Base-by-base conservation (phyloP, 2,888 invertebrate genomes). In the Dasypogon diadema region DNA sequence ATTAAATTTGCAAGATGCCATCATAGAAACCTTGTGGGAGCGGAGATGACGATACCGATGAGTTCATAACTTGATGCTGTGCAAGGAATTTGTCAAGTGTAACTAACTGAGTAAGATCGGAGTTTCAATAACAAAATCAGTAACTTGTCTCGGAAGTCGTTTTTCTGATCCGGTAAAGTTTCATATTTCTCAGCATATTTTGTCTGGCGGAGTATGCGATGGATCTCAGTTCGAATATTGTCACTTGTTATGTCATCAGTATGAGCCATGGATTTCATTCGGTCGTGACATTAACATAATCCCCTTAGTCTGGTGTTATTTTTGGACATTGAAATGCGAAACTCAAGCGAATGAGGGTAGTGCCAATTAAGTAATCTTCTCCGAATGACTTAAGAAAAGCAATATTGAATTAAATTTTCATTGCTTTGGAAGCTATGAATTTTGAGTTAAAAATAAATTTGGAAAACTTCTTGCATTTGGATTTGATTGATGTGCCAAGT, bases 51-150 rank as follows among this genome's bases (percentile, higher is more conserved):
- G 30, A 24, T 24, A 16, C 58, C 14, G 58, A 58, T 58, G 58
- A 58, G 58, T 58, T 58, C 58, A 58, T 58, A 58, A 58, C 58
- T 58, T 58, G 30, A 24, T 16, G 10, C 14, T 58, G 24, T 58
- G 58, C 26, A 30, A 26, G 30, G 58, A 58, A 30, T 58, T 58
- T 34, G 58, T 58, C 58, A 58, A 58, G 58, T 58, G 58, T 30
- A 58, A 58, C 58, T 58, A 58, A 58, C 30, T 58, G 58, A 30
- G 14, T 58, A 58, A 58, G 26, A 58, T n/a, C 26, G 30, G 24
- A 58, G 30, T 58, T 26, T 58, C 58, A 30, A 58, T 58, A 58
- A 58, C 58, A 30, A 58, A 58, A 58, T 58, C 58, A 14, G 34
- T 30, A 58, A 58, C 26, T 58, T 58, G 58, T 58, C 30, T 58